Conservation (phyloP, 2,888 invertebrate species). For the Rhabditophanes sp. region DNA sequence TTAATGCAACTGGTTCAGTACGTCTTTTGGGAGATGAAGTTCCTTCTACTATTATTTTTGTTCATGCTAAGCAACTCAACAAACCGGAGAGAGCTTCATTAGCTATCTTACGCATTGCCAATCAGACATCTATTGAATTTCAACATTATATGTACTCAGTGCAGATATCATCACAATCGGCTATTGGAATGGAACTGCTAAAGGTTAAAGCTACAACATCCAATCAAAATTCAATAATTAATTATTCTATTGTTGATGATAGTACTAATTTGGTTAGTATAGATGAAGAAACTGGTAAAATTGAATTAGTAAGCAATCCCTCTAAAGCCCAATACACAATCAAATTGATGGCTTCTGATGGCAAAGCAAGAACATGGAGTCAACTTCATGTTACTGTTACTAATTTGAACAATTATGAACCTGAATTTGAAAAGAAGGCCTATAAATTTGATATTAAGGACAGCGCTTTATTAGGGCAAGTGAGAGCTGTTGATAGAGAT, state of each 20-base stretch:
- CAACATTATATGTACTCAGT: conserved; percentile 12
- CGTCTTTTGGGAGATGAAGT: conserved; percentile 9
- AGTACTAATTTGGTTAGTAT: conserved; percentile 4
- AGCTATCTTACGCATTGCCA: conserved; percentile 18
- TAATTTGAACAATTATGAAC: conserved; percentile 8
- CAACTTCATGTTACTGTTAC: conserved; percentile 9
- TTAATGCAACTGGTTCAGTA: conserved; percentile 8
- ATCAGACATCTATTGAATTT: conserved; percentile 13
- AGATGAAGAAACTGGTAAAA: conserved; percentile 10
- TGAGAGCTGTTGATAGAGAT: conserved; percentile 8
- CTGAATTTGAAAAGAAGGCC: conserved; percentile 10
- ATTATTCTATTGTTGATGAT: conserved; percentile 11
- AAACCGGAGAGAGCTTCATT: conserved; percentile 24
- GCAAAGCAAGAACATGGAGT: conserved; percentile 11
- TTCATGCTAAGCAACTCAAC: conserved; percentile 19
- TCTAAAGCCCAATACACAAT: conserved; percentile 8
- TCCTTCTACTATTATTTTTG: conserved; percentile 9
- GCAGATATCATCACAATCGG: conserved; percentile 12
- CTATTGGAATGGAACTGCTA: conserved; percentile 9
- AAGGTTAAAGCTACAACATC: conserved; percentile 9
- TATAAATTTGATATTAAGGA: conserved; percentile 8
- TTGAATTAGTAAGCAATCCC: conserved; percentile 9
- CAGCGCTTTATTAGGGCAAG: conserved; percentile 9
- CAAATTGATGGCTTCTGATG: conserved; percentile 9
- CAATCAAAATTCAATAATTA: conserved; percentile 6